Evolutionary conservation across 2,113 vertebrate genomes (phyloP).

Genomic region (Mohoua ochrocephala): DNA sequence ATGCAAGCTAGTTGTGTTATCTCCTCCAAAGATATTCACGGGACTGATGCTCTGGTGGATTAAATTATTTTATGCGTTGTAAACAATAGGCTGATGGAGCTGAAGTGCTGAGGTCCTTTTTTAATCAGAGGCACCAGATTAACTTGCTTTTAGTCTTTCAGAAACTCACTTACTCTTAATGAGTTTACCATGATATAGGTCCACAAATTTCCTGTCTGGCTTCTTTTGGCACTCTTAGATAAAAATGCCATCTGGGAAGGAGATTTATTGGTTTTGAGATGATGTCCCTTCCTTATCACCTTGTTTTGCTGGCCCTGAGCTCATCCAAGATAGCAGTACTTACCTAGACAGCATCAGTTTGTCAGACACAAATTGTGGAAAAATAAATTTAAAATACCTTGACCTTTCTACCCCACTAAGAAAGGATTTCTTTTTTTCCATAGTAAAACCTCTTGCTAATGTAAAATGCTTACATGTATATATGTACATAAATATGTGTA

Average conservation of each 20-base stretch:
- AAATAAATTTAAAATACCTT: constrained; percentile 35
- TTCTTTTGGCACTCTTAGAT: constrained; percentile 63
- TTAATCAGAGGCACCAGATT: constrained; percentile 47
- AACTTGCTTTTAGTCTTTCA: constrained; percentile 45
- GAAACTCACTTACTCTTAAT: constrained; percentile 58
- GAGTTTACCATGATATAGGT: constrained; percentile 28
- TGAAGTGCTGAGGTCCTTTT: constrained; percentile 40
- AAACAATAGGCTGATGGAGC: constrained; percentile 13
- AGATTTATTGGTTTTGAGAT: constrained; percentile 54
- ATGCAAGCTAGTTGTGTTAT: not conserved
- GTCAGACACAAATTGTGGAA: constrained; percentile 9
- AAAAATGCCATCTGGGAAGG: constrained; percentile 49
- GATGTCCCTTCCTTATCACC: constrained; percentile 57
- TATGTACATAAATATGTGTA: fast-evolving
- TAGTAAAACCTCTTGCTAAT: not conserved
- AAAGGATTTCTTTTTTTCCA: not conserved
- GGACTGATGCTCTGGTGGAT: not conserved
- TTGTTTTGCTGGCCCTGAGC: constrained; percentile 34
- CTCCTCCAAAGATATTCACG: not conserved
- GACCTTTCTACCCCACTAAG: not conserved
- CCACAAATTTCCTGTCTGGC: constrained; percentile 59
- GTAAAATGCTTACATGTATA: not conserved
- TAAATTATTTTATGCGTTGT: constrained; percentile 19
- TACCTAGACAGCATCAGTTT: constrained; percentile 11
- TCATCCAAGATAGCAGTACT: constrained; percentile 43